Conservation (phyloP, 2,113 vertebrate genomes). For the Parus major region DNA sequence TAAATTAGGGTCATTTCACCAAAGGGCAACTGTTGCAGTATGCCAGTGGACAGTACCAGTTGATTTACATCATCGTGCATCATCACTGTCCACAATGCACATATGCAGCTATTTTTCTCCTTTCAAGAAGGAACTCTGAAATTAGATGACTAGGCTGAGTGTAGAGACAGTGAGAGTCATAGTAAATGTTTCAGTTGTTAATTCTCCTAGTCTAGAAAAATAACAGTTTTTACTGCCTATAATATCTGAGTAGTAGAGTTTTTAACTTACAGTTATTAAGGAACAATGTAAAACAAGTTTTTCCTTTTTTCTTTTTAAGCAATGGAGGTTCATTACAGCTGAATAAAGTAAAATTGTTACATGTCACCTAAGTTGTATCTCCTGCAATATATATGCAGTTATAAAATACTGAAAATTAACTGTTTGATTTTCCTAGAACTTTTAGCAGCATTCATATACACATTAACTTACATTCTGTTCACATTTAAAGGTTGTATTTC, state of each 20-base stretch:
- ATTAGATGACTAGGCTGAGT: background rate
- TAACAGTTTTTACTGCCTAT: background rate
- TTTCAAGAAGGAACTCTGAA: background rate
- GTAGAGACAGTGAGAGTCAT: background rate
- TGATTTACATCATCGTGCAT: background rate
- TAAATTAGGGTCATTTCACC: background rate
- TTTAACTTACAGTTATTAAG: background rate
- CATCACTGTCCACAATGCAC: background rate
- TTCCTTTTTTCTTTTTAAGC: background rate
- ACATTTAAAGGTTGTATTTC: background rate
- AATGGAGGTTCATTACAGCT: background rate
- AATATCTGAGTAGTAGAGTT: background rate
- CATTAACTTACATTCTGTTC: background rate
- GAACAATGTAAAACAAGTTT: background rate
- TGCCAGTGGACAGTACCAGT: background rate
- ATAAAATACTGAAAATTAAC: background rate
- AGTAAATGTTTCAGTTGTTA: background rate
- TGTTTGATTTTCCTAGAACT: background rate
- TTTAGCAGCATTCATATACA: background rate
- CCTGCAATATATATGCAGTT: background rate
- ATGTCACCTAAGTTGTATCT: background rate
- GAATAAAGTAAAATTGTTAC: background rate
- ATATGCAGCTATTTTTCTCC: background rate
- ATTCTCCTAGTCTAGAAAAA: background rate
- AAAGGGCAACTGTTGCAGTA: background rate